Conservation (phyloP, 1,140 invertebrate species). For the Bombus superbus region DNA sequence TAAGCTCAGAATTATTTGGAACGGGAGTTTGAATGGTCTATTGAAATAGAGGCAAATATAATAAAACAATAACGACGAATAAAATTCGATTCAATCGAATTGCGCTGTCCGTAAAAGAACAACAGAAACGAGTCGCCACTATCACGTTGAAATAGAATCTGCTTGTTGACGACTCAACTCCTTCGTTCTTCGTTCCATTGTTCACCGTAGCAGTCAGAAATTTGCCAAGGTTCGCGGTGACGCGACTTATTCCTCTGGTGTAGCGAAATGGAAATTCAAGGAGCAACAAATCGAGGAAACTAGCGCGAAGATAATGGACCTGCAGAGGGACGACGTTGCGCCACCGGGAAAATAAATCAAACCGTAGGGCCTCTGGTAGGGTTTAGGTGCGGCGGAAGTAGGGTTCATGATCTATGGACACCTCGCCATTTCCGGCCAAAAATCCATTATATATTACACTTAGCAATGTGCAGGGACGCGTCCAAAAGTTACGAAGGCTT, state of each 20-base stretch:
- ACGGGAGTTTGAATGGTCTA: neutral
- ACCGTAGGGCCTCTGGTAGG: conserved; percentile 64
- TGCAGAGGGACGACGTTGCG: conserved; percentile 61
- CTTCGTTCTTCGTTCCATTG: neutral
- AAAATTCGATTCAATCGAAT: neutral
- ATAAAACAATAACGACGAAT: neutral
- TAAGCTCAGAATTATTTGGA: neutral
- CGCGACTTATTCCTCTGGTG: conserved; percentile 31
- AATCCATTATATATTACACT: conserved; percentile 80
- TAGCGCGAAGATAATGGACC: conserved; percentile 75
- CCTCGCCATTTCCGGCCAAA: conserved; percentile 77
- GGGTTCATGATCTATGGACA: conserved; percentile 78
- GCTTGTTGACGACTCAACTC: neutral
- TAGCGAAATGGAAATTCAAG: conserved; percentile 67
- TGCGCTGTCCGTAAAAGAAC: neutral
- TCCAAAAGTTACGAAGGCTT: conserved; percentile 65
- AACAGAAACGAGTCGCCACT: neutral
- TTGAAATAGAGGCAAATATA: too few species aligned
- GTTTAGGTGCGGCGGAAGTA: conserved; percentile 77
- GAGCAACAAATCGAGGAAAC: conserved; percentile 70
- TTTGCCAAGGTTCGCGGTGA: conserved; percentile 26
- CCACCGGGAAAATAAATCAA: conserved; percentile 78
- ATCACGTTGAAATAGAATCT: neutral
- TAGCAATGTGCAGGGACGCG: conserved; percentile 65
- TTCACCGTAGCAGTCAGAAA: conserved; percentile 6